Evolutionary conservation across 1,140 invertebrate species (phyloP), one percentile per base, ranked within the genome.

Genomic region (Macrotrachela quadricornifera): DNA sequence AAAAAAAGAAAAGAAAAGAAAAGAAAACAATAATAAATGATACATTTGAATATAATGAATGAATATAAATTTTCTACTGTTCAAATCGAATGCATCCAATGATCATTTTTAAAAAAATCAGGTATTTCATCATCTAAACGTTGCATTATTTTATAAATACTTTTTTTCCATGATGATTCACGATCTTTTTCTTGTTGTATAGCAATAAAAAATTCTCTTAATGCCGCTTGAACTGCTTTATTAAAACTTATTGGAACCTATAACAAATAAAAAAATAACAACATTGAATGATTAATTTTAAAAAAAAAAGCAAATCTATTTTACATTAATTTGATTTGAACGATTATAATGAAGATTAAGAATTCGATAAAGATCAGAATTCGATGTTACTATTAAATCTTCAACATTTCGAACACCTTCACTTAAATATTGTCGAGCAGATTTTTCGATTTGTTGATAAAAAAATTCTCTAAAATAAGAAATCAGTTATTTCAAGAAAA

Each of bases 371-470:
- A 99, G 79, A 74, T 99, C 92, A 49, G 85, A 91, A 71, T 99
- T 92, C 18, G 78, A 78, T 51, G 81, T 82, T 37, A 99, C 87
- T 63, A 82, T 79, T 42, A 99, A 75, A 63, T 97, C 88, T 56
- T 96, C 88, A 4, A 17, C 3, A 2, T 15, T 11, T 71, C 91
- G 88, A 58, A 91, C 77, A 47, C 91, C 91, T 74, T 97, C 92
- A 57, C 84, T 86, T 59, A 97, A 79, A 37, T 88, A 85, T 73
- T 96, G 88, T 60, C 91, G 78, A 51, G 92, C 90, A 73, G 92
- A 96, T 73, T 99, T 99, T 75, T 99, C 94, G 90, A 99, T 99
- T 76, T 97, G 92, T 66, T 96, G 97, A 75, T 99, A 99, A 77
- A 91, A 99, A 76, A 97, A 99, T 75, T 99, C 92, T 71, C 92